A percentile compares a stretch with the other conserved stretches of the same genome.
These are phyloP conservation scores for Leptatherina wallacei DNA, from an alignment of 2,797 vertebrate genomes.

Conservation along the genomic window DNA sequence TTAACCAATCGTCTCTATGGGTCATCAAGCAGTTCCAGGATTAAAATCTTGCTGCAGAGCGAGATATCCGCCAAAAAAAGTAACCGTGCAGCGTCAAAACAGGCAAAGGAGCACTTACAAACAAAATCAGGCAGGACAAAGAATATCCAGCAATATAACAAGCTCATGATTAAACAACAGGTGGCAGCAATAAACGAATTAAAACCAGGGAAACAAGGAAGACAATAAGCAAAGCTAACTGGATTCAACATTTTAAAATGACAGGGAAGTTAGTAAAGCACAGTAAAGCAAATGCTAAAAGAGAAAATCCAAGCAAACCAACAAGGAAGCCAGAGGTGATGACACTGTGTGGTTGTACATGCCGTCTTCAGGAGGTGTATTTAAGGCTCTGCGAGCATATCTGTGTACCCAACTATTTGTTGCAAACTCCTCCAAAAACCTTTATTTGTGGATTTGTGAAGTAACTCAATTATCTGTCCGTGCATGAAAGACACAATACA, in stretches of 20 bases:
- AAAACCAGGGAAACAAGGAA: not conserved
- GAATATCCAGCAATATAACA: not conserved
- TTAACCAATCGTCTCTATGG: not conserved
- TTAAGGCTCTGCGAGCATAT: too few species aligned
- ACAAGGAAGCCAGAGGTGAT: not conserved
- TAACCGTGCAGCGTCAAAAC: not conserved
- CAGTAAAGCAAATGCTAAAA: not conserved
- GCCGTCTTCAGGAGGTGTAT: not conserved
- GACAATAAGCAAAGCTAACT: not conserved
- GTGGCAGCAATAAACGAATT: not conserved
- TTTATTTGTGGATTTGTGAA: not conserved
- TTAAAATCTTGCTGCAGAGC: too few species aligned
- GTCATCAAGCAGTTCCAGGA: not conserved
- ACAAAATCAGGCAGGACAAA: not conserved
- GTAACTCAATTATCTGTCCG: not conserved
- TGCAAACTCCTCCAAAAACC: not conserved
- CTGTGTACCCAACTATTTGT: not conserved
- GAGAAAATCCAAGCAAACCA: not conserved
- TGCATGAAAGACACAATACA: not conserved
- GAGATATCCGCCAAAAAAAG: not conserved
- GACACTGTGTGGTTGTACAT: not conserved
- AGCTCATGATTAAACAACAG: not conserved
- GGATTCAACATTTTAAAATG: not conserved
- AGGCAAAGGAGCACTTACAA: not conserved
- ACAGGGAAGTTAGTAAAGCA: too few species aligned